Conservation (phyloP, 2,888 invertebrate genomes). For the Cephonodes hylas region DNA sequence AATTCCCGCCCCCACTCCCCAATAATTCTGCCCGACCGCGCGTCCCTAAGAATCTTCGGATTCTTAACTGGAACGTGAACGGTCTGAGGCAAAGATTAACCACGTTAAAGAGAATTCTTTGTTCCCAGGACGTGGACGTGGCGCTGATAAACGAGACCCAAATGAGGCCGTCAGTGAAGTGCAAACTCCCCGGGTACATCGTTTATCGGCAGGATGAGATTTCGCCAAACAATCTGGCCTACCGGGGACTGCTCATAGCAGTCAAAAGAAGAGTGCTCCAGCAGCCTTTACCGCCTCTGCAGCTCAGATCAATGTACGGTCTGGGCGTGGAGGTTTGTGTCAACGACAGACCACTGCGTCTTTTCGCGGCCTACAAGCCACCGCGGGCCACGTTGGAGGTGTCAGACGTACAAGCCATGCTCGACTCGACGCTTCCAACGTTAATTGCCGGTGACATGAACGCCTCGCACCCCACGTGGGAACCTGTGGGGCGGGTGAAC, state of each 20-base stretch:
- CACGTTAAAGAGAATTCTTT: not conserved
- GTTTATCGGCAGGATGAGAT: not conserved
- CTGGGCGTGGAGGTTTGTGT: not conserved
- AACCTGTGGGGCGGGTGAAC: no score
- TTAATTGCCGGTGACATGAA: no score
- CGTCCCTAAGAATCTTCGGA: not conserved
- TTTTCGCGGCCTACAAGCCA: not conserved
- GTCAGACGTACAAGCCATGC: no score
- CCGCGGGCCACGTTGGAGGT: no score
- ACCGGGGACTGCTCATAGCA: not conserved
- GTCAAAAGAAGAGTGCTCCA: not conserved
- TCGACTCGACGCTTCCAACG: no score
- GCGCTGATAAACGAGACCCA: not conserved
- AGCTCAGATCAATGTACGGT: not conserved
- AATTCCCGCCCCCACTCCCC: no score
- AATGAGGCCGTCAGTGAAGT: not conserved
- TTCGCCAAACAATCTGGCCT: not conserved
- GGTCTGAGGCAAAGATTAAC: not conserved
- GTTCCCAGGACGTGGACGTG: not conserved
- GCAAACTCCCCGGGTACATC: not conserved
- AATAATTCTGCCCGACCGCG: no score
- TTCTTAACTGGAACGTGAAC: not conserved
- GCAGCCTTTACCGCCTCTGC: no score
- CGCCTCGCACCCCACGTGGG: no score
- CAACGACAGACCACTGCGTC: not conserved